Evolutionary conservation across 2,113 vertebrate genomes (phyloP).

Genomic region (Bufo bufo): DNA sequence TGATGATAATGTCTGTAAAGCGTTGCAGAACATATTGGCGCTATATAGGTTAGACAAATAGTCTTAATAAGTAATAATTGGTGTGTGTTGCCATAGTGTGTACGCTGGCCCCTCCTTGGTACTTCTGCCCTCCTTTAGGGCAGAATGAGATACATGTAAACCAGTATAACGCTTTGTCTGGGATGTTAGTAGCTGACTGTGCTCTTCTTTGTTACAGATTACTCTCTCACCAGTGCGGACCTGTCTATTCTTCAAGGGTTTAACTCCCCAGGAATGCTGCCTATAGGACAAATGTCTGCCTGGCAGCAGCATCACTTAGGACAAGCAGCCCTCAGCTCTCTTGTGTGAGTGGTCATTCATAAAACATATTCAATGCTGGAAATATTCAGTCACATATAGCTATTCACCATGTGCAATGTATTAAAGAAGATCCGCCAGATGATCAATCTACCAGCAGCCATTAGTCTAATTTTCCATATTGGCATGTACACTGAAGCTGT

Average conservation of each 20-base stretch:
- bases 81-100: no score
- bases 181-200: neutral
- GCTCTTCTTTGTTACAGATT: constrained; percentile 75
- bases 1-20: no score
- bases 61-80: no score
- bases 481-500: no score
- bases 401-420: no score
- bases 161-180: neutral
- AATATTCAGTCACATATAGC: neutral
- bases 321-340: constrained; percentile 92
- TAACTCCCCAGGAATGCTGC: constrained; percentile 90
- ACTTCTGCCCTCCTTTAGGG: no score
- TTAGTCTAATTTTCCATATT: neutral
- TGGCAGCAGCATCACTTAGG: constrained; percentile 98
- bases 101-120: no score
- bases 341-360: constrained; percentile 86
- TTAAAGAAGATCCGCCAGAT: no score
- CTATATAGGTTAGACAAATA: no score
- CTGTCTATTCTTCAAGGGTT: constrained; percentile 95
- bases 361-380: neutral
- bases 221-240: constrained; percentile 94
- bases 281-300: constrained; percentile 93
- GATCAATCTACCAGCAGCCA: neutral
- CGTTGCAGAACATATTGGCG: no score
- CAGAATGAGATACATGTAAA: no score